Base-by-base conservation (phyloP, 2,888 invertebrate species). In the Drosophila ustulata region DNA sequence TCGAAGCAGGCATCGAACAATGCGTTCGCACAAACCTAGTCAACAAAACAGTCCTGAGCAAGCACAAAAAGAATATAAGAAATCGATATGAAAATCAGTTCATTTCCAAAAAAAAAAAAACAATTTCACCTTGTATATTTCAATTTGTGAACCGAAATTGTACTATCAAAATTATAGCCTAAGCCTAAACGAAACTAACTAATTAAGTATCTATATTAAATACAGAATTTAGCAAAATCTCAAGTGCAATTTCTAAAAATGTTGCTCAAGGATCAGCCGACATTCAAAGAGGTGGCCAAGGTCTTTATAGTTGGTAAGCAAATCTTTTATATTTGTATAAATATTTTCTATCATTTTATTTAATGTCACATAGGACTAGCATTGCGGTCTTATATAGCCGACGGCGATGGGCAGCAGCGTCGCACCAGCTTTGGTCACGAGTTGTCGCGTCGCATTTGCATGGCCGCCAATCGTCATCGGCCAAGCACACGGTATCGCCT, bases 391-490 rank as follows among this genome's bases (percentile, higher is more conserved):
- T 79, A 80, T 49, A 9, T 66, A 13, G 50, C 66, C 43, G 66
- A 80, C 25, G 55, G 30, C 4, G 53, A 74, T 47, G 81, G 59
- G 0, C 39, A 46, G 4, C 49, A 59, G 32, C 59, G 69, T 2
- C 23, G 66, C 9, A 79, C 79, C 3, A 59, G 62, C 41, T 59
- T 79, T n/a, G 71, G 81, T 0, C 81, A 79, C 23, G 81, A 79
- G 23, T 9, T 80, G 2, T 59, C 75, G 3, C 61, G 71, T 5
- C 61, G 56, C 25, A 58, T 73, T 32, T 63, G 62, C 49, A 39
- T 68, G 62, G 61, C 67, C 2, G 46, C 61, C 52, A 61, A 57
- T 53, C 66, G 68, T 0, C 52, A 57, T 8, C 7, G 47, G 13
- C 25, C 30, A 2, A 41, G 43, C 3, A 30, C 32, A 0, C 59